Evolutionary conservation across 2,113 vertebrate species (phyloP), one percentile per base, ranked within the genome.

Genomic region (Montifringilla adamsi): DNA sequence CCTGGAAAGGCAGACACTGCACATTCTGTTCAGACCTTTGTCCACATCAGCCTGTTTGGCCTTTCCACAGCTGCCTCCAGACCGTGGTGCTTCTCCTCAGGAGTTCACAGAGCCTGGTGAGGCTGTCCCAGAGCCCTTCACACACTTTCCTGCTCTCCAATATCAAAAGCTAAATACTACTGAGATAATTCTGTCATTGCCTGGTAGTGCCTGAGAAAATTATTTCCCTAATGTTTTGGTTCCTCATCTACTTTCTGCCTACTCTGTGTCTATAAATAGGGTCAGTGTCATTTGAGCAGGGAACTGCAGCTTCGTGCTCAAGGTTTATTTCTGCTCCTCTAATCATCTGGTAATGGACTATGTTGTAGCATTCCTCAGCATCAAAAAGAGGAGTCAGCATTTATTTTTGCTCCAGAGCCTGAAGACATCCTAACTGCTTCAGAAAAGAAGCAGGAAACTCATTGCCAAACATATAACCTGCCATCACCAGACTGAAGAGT

Each of bases 151-250:
- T 89, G 89, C 77, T 96, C 74, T 87, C 37, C 47, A 56, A 24
- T 94, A 91, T 94, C 96, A 85, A 76, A 95, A 92, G 70, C 87
- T 95, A 96, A 96, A 96, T 90, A 93, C 82, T 93, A n/a, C 37
- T 46, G 79, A 94, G 96, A 96, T 97, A 95, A 96, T 89, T 60
- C 90, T 96, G 96, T 95, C 96, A 91, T 94, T 95, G 94, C 89
- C 91, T 79, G 68, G 70, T 76, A 52, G 94, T 96, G 94, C 84
- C 93, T 74, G 84, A 81, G 93, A 92, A 95, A 95, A 91, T 92
- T 58, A 93, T 94, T 97, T 97, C 93, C 89, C 95, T 95, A 89
- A 87, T 92, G 67, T 93, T 97, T 96, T 96, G 69, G 41, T 94
- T 93, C 83, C 62, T 83, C 84, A 23, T 93, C 81, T 89, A 76